phyloP scores from a whole-genome alignment of 2,888 invertebrate species.

The Kuschelorhynchus macadamiae region DNA sequence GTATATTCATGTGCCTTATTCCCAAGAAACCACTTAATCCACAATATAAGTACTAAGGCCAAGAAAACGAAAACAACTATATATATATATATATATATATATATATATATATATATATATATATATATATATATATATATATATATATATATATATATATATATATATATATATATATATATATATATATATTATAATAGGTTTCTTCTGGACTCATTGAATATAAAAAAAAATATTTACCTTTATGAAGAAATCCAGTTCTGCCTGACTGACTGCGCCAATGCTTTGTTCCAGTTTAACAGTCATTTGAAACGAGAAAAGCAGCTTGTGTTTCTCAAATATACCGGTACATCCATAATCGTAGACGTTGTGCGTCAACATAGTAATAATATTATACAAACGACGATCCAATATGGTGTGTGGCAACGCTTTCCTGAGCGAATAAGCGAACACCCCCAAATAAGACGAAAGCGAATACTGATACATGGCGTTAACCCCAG shows the following conservation, averaged over 20 bases:
- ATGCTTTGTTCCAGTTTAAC: constrained; percentile 84
- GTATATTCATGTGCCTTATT: no score
- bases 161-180: no score
- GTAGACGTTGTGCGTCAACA: constrained; percentile 89
- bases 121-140: no score
- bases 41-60: no score
- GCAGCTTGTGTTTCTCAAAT: constrained; percentile 90
- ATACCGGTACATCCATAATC: constrained; percentile 94
- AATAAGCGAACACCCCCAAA: constrained; percentile 86
- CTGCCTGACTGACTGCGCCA: constrained; percentile 74
- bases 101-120: no score
- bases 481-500: constrained; percentile 91
- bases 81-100: no score
- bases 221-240: constrained; percentile 61
- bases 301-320: constrained; percentile 93
- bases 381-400: constrained; percentile 85
- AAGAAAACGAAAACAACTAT: no score
- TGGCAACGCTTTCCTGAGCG: constrained; percentile 86
- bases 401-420: constrained; percentile 83
- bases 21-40: no score
- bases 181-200: no score
- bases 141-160: no score
- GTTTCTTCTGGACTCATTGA: no score
- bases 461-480: constrained; percentile 91
- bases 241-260: constrained; percentile 93